Conservation (phyloP, 2,888 invertebrate species). For the Carcina quercana region DNA sequence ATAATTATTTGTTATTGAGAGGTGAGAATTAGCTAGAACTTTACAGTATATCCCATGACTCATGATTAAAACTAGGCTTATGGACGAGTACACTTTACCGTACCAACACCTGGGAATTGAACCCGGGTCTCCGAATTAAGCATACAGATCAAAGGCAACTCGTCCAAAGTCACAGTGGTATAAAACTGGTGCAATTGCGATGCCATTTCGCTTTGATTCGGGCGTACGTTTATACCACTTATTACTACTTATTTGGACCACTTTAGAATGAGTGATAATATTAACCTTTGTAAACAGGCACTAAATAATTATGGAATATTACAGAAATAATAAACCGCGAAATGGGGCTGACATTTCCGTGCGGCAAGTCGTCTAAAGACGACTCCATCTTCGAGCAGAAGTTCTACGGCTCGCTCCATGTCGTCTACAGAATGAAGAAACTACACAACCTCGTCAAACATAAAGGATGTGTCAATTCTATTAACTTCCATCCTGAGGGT, state of each 20-base stretch:
- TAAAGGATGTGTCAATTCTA: constrained; percentile 92
- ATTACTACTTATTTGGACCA: too few relatives aligned
- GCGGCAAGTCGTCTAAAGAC: constrained; percentile 52
- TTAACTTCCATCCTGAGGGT: constrained; percentile 90
- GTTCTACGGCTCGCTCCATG: constrained; percentile 87
- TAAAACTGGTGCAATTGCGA: too few relatives aligned
- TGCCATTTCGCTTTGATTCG: too few relatives aligned
- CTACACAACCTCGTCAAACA: constrained; percentile 86
- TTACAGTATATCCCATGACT: not conserved
- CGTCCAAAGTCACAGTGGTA: too few relatives aligned
- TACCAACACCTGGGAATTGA: too few relatives aligned
- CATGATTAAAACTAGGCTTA: not conserved
- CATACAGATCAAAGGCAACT: too few relatives aligned
- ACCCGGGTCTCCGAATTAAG: too few relatives aligned
- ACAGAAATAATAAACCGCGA: constrained; percentile 80
- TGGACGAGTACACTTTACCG: too few relatives aligned
- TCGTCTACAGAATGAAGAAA: constrained; percentile 87
- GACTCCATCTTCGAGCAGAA: constrained; percentile 77
- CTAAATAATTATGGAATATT: too few relatives aligned
- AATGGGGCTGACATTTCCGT: constrained; percentile 71
- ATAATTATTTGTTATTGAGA: constrained; percentile 78
- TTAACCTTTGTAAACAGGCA: too few relatives aligned
- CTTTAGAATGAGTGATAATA: too few relatives aligned
- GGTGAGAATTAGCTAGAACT: constrained; percentile 28
- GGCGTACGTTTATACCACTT: too few relatives aligned